Base-by-base conservation (phyloP, 2,797 vertebrate genomes). In the Dromococcyx pavoninus region DNA sequence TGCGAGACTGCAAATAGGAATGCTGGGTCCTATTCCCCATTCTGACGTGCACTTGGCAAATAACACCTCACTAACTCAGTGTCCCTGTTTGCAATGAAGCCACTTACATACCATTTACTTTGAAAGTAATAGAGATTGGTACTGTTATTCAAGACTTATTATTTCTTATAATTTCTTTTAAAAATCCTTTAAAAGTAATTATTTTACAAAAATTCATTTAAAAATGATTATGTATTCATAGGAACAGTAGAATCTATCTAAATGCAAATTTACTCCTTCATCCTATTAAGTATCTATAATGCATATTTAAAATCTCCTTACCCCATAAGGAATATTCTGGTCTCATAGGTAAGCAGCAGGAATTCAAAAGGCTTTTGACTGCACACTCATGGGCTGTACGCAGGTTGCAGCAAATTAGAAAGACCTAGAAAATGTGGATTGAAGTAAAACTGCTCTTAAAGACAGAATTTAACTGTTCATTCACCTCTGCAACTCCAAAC, bases 261-360 rank as follows among this genome's bases (percentile, higher is more conserved):
- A 93, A 95, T 92, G 88, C 64, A 94, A 91, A 93, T 94, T 66
- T 32, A 54, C 71, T 84, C 30, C 79, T 89, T 89, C 86, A 67
- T 81, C 37, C 79, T 73, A 24, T 73, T 64, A 84, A 86, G 28
- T 57, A 53, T 54, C 61, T 61, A 46, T 60, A 89, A 88, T 67
- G 30, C 73, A 61, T 60, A 39, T 66, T 94, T 86, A 56, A 88
- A 94, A 84, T 88, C 51, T 69, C 44, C 51, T 85, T 70, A 60
- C 46, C 82, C 35, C 50, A 3, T 21, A 4, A 79, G 89, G 62
- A 93, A 74, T 80, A 65, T 77, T 91, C 72, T 92, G 33, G 69
- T 91, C 82, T 92, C 83, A 35, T 19, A 84, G 66, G 91, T 48
- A 33, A 88, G 89, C 43, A 80, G 54, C 70, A 86, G 69, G 46